Evolutionary conservation across 2,113 vertebrate species (phyloP).

Genomic region (Verasper variegatus): DNA sequence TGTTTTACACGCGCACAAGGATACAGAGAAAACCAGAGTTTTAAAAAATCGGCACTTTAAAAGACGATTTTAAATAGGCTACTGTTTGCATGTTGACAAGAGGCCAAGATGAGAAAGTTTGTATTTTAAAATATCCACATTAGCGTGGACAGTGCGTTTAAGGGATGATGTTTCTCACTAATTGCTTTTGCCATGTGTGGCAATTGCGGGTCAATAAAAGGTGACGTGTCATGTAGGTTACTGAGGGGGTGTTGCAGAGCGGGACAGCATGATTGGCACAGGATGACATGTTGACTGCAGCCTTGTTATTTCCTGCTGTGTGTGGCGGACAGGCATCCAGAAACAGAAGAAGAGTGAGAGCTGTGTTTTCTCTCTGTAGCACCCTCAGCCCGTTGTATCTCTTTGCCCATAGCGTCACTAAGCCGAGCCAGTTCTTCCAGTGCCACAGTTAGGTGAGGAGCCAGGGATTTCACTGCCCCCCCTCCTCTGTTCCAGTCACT

Average conservation of each 20-base stretch:
- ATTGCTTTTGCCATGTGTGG: neutral
- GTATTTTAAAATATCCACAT: neutral
- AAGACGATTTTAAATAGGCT: too few species aligned
- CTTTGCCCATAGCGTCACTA: constrained; percentile 22
- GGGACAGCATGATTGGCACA: constrained; percentile 28
- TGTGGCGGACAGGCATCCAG: neutral
- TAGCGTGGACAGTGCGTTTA: neutral
- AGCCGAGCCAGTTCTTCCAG: constrained; percentile 45
- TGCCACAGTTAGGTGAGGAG: constrained; percentile 52
- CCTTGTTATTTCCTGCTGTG: constrained; percentile 29
- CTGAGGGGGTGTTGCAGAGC: constrained; percentile 19
- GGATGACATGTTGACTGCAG: constrained; percentile 25
- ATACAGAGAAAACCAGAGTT: too few species aligned
- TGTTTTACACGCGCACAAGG: too few species aligned
- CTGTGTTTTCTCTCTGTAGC: constrained; percentile 31
- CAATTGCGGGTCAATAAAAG: constrained; percentile 27
- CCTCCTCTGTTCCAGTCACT: constrained; percentile 74
- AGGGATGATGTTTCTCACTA: neutral
- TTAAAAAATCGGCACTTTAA: too few species aligned
- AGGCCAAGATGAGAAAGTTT: too few species aligned
- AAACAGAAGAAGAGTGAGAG: constrained; percentile 29
- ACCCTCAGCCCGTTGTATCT: constrained; percentile 14
- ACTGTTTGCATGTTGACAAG: too few species aligned
- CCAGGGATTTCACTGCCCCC: constrained; percentile 30
- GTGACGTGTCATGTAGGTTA: constrained; percentile 20